Evolutionary conservation across 2,797 vertebrate genomes (phyloP).

Genomic region (Silurus aristotelis): DNA sequence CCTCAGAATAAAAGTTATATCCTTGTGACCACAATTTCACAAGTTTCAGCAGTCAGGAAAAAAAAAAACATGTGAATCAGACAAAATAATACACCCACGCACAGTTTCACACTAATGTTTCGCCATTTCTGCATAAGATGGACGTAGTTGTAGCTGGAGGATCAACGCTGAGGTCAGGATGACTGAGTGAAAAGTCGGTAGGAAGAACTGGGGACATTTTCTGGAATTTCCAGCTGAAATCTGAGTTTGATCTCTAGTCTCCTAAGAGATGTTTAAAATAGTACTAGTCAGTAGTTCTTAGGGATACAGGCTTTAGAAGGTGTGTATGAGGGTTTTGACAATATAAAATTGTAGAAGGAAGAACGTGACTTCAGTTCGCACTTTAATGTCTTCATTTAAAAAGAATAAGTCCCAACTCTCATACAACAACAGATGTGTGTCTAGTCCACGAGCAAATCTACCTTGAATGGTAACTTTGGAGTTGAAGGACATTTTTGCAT

Average conservation of each 20-base stretch:
- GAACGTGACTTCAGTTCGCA: neutral
- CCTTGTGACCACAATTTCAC: constrained; percentile 38
- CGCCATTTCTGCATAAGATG: neutral
- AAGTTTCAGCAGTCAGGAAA: constrained; percentile 15
- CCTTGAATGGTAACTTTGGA: constrained; percentile 33
- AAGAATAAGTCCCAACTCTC: neutral
- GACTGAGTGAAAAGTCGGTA: constrained; percentile 4
- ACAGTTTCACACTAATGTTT: neutral
- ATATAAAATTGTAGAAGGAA: constrained; percentile 1
- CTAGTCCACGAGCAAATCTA: constrained; percentile 19
- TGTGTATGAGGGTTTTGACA: neutral
- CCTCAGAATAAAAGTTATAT: constrained; percentile 26
- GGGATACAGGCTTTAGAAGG: neutral
- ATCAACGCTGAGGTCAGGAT: neutral
- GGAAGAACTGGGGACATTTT: neutral
- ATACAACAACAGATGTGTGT: constrained; percentile 5
- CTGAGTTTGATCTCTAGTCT: constrained; percentile 10
- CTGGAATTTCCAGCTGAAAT: constrained; percentile 1
- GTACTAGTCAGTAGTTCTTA: neutral
- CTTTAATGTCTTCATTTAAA: neutral
- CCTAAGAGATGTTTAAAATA: constrained; percentile 15
- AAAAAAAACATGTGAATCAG: constrained; percentile 46
- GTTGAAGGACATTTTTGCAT: constrained; percentile 26
- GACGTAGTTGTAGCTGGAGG: neutral
- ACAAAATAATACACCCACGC: constrained; percentile 33